Evolutionary conservation across 2,113 vertebrate genomes (phyloP), one percentile per base, ranked within the genome.

Genomic region (Daphoenositta chrysoptera): DNA sequence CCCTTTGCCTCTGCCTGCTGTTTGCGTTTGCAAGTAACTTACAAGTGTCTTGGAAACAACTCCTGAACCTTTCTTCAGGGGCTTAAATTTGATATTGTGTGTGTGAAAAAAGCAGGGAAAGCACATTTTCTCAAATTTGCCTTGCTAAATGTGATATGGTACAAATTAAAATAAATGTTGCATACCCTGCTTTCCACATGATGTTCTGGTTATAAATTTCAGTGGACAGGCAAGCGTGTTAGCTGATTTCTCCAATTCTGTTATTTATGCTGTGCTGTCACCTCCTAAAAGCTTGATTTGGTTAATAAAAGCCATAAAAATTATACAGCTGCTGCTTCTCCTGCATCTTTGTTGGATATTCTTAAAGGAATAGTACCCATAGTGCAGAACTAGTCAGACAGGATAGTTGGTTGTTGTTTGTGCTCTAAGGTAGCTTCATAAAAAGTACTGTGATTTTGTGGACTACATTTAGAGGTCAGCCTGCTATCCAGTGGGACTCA

Each of bases 121-220:
- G 65, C 87, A 94, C 61, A 84, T 95, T 96, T 93, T 83, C 83
- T 91, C 79, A 64, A 66, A 82, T 89, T 84, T 87, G 45, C 57
- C 50, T 89, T 58, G 58, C 79, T 91, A 56, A 90, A 89, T 71
- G 18, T 40, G 71, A 76, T 87, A 68, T 11, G 53, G 71, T 86
- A 48, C 90, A 87, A 91, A 91, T 92, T 37, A 92, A 92, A 92
- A 71, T 76, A 64, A 93, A 78, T 50, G 71, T 87, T 86, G 72
- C 83, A 47, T 86, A 7, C 33, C 57, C 33, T 79, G 83, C 87
- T 93, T 86, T 86, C 65, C 75, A 44, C 47, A 51, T 81, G 26
- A 53, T 75, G n/a, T 89, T 81, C 84, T 89, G 56, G 73, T 71
- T 44, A 75, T 87, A 91, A 72, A 90, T 95, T 91, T 68, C 71